phyloP scores from a whole-genome alignment of 2,797 vertebrate genomes.

The Onychomys leucogaster region DNA sequence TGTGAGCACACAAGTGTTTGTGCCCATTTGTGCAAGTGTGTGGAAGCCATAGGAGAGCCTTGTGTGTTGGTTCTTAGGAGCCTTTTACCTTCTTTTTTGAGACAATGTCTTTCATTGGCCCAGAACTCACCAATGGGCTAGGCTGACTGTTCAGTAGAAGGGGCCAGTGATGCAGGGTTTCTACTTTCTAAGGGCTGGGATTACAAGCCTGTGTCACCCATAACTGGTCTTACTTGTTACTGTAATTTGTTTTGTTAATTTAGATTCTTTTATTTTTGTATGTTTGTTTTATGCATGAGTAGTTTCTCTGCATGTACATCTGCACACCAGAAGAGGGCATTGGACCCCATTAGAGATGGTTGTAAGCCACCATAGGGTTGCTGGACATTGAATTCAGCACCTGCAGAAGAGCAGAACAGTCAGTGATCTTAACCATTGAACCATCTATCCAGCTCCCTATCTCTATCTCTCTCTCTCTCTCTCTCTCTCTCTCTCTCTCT shows the following conservation, averaged over 20 bases:
- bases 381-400: background rate
- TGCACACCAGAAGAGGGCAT: background rate
- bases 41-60: background rate
- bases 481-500: no score
- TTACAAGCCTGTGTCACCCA: background rate
- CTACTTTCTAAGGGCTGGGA: background rate
- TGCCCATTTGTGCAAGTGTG: background rate
- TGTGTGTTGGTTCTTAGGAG: background rate
- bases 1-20: background rate
- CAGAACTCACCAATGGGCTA: background rate
- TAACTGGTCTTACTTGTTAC: background rate
- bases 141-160: background rate
- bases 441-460: background rate
- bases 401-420: background rate
- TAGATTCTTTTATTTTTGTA: background rate
- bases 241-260: background rate
- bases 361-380: background rate
- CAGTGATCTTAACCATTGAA: background rate
- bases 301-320: background rate
- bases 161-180: fast-evolving
- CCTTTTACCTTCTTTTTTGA: background rate
- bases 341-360: background rate
- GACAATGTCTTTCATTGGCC: background rate
- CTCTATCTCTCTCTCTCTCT: no score
- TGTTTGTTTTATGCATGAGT: background rate